Conservation (phyloP, 2,888 invertebrate species). For the Hymenopus coronatus region DNA sequence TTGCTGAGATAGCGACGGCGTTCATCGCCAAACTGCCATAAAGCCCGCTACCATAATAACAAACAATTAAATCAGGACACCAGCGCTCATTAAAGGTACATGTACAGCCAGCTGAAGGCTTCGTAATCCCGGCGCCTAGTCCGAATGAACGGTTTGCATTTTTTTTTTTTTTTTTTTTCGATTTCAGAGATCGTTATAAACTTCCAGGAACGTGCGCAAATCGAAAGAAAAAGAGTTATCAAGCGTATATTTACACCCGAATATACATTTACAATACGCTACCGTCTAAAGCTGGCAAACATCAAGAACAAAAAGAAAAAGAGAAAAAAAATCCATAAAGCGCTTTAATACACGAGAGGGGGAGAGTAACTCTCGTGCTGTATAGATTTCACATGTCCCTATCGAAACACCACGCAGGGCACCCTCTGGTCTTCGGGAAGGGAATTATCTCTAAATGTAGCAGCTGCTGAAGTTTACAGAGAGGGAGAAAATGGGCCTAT, state of each 20-base stretch:
- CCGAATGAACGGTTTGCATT: background rate
- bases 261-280: background rate
- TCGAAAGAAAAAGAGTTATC: background rate
- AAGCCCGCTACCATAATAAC: background rate
- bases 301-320: background rate
- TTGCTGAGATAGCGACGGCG: background rate
- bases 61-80: background rate
- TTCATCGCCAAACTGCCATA: background rate
- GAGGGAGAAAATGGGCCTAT: too few relatives aligned
- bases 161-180: background rate
- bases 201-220: background rate
- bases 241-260: background rate
- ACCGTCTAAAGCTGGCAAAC: background rate
- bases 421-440: too few relatives aligned
- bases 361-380: background rate
- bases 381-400: background rate
- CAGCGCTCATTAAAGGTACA: background rate
- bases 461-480: too few relatives aligned
- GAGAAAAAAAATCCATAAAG: background rate
- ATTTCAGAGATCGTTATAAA: background rate
- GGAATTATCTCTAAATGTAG: too few relatives aligned
- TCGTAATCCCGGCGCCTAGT: background rate
- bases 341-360: background rate
- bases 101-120: background rate
- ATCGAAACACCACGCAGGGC: background rate